Evolutionary conservation across 1,140 invertebrate species (phyloP), one percentile per base, ranked within the genome.

Genomic region (Bombus haemorrhoidalis): DNA sequence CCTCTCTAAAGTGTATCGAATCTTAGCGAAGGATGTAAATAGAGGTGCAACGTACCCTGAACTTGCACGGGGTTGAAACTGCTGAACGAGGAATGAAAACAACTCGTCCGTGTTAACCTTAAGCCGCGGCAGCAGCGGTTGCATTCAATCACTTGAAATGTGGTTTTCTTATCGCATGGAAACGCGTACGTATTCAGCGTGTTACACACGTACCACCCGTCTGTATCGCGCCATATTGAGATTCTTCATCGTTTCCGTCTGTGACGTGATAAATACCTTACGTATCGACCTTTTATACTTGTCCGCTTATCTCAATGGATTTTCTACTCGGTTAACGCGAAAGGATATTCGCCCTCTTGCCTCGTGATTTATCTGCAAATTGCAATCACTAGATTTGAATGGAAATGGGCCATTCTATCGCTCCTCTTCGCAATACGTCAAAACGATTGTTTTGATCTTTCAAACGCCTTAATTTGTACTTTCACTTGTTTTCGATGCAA

Each of bases 1-100:
- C 85, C 86, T 89, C 88, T 86, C 83, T 72, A 90, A 81, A 80
- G 90, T 86, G 87, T 85, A 89, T 92, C 85, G 88, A 92, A 93
- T 93, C 83, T 92, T 92, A 86, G 87, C 28, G 73, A 85, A 88
- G 89, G 89, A 92, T 92, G 91, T 91, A 93, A 92, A 92, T 92
- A 92, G 84, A 88, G 62, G 72, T 57, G 39, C 34, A 18, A 53
- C 37, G 34, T 12, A 59, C 0, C 25, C 2, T 39, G 43, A 72
- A 59, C 64, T 71, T 83, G 84, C 18, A 53, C 5, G 47, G 47
- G 47, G 5, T 6, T 22, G 22, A 53, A 53, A 53, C 1, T 18
- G 47, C 18, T 22, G 47, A 53, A 53, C 47, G 6, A 53, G 59
- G 78, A 72, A n/a, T 37, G 69, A 62, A 59, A 62, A 13, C 22